phyloP scores from a whole-genome alignment of 2,797 vertebrate species.

The Tamandua tetradactyla region DNA sequence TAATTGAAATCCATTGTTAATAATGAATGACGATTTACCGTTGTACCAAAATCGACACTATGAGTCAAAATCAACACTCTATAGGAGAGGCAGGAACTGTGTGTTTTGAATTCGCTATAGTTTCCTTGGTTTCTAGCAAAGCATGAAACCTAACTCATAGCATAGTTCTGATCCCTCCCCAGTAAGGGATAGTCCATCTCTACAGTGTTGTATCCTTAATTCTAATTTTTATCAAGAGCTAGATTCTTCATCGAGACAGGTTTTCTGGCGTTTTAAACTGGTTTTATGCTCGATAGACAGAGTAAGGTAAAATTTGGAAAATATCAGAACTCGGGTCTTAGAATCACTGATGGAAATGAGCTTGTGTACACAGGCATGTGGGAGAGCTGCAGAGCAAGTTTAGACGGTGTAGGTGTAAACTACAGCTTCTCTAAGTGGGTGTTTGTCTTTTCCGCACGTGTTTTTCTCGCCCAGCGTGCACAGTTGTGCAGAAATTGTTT shows the following conservation, averaged over 20 bases:
- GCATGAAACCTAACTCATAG: background rate
- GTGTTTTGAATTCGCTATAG: background rate
- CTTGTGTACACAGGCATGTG: background rate
- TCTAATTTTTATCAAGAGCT: background rate
- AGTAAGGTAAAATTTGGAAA: background rate
- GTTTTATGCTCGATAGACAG: background rate
- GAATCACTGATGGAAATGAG: background rate
- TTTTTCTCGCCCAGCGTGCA: slow-evolving; percentile 7
- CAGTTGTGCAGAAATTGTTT: background rate
- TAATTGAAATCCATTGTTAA: background rate
- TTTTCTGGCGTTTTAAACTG: background rate
- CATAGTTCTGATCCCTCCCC: background rate
- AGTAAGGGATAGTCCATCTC: background rate
- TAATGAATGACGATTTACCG: background rate
- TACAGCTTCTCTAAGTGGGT: background rate
- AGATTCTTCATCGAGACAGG: background rate
- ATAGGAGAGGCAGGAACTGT: background rate
- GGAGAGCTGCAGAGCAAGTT: background rate
- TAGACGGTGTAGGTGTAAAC: slow-evolving; percentile 41
- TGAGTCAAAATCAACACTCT: background rate
- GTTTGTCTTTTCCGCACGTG: slow-evolving; percentile 18
- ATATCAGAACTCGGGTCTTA: background rate
- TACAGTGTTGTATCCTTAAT: background rate
- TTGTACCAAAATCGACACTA: background rate
- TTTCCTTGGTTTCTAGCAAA: background rate